These are phyloP conservation scores for Drosophila kokeensis DNA, from an alignment of 2,888 invertebrate genomes.

Conservation along the genomic window DNA sequence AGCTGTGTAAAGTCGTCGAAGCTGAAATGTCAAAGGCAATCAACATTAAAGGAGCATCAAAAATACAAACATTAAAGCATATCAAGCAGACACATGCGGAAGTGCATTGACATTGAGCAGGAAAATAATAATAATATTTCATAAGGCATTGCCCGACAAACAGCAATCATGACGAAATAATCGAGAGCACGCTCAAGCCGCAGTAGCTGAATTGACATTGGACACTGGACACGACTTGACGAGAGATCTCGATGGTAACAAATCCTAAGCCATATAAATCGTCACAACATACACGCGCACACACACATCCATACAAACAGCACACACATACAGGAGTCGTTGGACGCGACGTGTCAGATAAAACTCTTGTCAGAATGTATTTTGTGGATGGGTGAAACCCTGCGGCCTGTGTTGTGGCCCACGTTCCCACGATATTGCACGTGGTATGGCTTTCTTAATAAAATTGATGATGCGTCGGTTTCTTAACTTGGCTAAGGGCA, in stretches of 20 bases:
- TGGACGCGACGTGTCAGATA: slow-evolving; percentile 71
- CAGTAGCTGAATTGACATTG: slow-evolving; percentile 31
- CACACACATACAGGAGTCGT: slow-evolving; percentile 32
- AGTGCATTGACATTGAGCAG: slow-evolving; percentile 66
- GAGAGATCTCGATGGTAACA: slow-evolving; percentile 54
- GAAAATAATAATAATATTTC: slow-evolving; percentile 32
- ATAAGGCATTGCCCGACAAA: slow-evolving; percentile 1
- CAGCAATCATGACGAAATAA: slow-evolving; percentile 41
- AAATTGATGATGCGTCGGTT: slow-evolving; percentile 68
- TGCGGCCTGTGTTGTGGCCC: slow-evolving; percentile 27
- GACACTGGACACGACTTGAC: slow-evolving; percentile 23
- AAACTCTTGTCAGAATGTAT: slow-evolving; percentile 77
- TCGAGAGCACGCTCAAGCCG: slow-evolving; percentile 28
- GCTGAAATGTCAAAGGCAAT: slow-evolving; percentile 55
- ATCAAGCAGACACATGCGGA: slow-evolving; percentile 40
- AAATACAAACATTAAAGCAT: neutral
- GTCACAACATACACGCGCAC: slow-evolving; percentile 44
- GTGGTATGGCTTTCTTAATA: slow-evolving; percentile 45
- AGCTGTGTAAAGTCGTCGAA: slow-evolving; percentile 51
- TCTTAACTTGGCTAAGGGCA: slow-evolving; percentile 49
- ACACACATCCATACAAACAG: slow-evolving; percentile 26
- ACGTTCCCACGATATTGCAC: slow-evolving; percentile 22
- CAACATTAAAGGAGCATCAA: slow-evolving; percentile 36
- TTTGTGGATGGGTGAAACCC: slow-evolving; percentile 58
- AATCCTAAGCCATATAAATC: slow-evolving; percentile 77